A percentile compares a stretch with the other conserved stretches of the same genome.
Evolutionary conservation across 2,888 invertebrate genomes (phyloP).

Genomic region (Acrobasis suavella): DNA sequence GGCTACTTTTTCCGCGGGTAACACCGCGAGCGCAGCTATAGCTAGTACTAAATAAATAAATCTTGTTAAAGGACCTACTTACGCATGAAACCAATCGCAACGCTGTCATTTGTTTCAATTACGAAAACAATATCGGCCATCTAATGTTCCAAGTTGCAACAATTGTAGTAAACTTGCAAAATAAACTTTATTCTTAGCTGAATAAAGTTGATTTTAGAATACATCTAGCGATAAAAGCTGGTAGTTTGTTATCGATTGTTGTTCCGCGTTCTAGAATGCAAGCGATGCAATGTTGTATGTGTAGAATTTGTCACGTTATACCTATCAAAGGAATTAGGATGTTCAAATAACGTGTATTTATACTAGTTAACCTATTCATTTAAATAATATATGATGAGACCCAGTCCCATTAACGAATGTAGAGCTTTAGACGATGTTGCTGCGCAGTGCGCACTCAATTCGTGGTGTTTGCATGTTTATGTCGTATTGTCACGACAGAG

Average conservation of each 20-base stretch:
- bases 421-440: too few relatives aligned
- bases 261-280: slow-evolving; percentile 31
- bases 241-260: slow-evolving; percentile 35
- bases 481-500: too few relatives aligned
- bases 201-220: background rate
- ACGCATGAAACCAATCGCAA: slow-evolving; percentile 8
- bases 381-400: too few relatives aligned
- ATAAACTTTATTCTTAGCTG: background rate
- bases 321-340: too few relatives aligned
- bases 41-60: too few relatives aligned
- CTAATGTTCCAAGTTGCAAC: slow-evolving; percentile 15
- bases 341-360: too few relatives aligned
- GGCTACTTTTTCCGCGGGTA: too few relatives aligned
- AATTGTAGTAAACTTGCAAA: background rate
- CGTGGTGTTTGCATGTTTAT: too few relatives aligned
- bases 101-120: slow-evolving; percentile 35
- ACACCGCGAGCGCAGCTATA: too few relatives aligned
- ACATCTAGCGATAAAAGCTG: background rate
- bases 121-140: slow-evolving; percentile 32
- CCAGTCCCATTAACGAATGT: too few relatives aligned
- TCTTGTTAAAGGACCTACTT: slow-evolving; percentile 11
- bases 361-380: too few relatives aligned
- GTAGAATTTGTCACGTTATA: slow-evolving; percentile 24
- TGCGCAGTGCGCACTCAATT: too few relatives aligned
- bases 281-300: slow-evolving; percentile 26